Evolutionary conservation across 2,797 vertebrate species (phyloP).

Genomic region (Clarias fuscus): DNA sequence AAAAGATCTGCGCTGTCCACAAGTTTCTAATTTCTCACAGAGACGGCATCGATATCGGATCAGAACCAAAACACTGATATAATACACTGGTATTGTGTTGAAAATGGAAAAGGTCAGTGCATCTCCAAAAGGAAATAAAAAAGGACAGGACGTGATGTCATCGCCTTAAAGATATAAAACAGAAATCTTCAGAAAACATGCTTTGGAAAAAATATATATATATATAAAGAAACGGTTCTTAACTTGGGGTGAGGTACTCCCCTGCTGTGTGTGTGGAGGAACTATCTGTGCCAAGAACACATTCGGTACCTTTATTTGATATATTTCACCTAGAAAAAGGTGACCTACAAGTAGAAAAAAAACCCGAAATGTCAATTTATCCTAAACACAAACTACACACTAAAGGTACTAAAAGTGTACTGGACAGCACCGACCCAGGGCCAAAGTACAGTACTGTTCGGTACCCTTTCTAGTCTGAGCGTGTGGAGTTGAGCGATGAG

Average conservation of each 20-base stretch:
- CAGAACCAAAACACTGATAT: neutral
- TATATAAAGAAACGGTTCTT: neutral
- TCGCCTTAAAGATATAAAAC: neutral
- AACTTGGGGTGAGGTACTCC: neutral
- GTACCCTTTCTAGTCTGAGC: neutral
- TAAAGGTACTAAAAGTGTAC: neutral
- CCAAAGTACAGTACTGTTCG: too few species aligned
- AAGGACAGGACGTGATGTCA: neutral
- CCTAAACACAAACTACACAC: neutral
- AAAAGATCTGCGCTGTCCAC: neutral
- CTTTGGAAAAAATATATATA: neutral
- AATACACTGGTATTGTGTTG: neutral
- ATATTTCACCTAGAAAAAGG: neutral
- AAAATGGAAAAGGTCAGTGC: neutral
- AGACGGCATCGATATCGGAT: neutral
- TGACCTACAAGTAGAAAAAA: neutral
- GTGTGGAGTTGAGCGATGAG: neutral
- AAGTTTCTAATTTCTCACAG: neutral
- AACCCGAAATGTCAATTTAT: neutral
- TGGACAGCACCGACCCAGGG: neutral
- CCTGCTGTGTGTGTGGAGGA: neutral
- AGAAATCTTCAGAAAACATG: neutral
- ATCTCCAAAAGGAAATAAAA: neutral
- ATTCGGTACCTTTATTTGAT: neutral
- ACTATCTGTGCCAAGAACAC: too few species aligned